Base-by-base conservation (phyloP, 2,888 invertebrate species). In the Uropetala carovei region DNA sequence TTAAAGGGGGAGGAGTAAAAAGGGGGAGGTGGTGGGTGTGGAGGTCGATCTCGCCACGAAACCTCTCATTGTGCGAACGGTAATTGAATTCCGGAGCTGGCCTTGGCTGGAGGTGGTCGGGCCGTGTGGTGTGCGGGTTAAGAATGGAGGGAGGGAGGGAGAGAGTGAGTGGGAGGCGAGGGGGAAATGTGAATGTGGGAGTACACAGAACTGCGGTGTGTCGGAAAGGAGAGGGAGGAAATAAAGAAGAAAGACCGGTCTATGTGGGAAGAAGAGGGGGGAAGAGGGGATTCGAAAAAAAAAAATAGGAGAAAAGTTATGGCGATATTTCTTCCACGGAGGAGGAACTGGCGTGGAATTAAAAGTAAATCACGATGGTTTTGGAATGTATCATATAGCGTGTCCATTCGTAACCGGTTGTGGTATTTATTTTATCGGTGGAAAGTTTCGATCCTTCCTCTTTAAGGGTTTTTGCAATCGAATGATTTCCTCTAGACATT, bases 21-120 rank as follows among this genome's bases (percentile, higher is more conserved):
- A 3, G 89, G 59, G 27, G n/a, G 16, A 60, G 58, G 56, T 56
- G 13, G 22, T 27, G 57, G 18, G 85, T 18, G 85, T 56, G 85
- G 13, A 27, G 27, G 27, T 27, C 57, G 58, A 85, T 59, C n/a
- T n/a, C 57, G 30, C 64, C 89, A 64, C 89, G 64, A 30, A 60
- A 30, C 22, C 89, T 64, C 64, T 89, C 89, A 89, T 89, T 89
- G 89, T 64, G 89, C 43, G 68, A n/a, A 43, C 14, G 68, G 60
- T 89, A 89, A 89, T 89, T 89, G 89, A 68, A 89, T 89, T 89
- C 89, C 89, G n/a, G 30, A 43, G 89, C 60, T 64, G 86, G 27
- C 86, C 86, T 60, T 60, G 60, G 85, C 58, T 59, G 30, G 30
- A 30, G 16, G 16, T 22, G 59, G 5, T 11, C 14, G 22, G 8